Base-by-base conservation (phyloP, 2,113 vertebrate species). In the Monopterus albus region DNA sequence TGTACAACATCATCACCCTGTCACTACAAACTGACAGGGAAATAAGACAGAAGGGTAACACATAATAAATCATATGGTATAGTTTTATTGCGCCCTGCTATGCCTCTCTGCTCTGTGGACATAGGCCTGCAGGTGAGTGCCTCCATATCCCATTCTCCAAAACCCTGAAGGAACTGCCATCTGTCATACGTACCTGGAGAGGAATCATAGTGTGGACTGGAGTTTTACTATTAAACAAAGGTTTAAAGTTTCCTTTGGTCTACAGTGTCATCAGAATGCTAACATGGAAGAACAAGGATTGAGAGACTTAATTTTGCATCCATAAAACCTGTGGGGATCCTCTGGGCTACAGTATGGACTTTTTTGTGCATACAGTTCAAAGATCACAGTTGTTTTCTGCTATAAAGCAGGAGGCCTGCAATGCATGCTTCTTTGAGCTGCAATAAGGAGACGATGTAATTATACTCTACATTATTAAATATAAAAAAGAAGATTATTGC, bases 1-100 rank as follows among this genome's bases (percentile, higher is more conserved):
- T 83, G 78, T 80, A 73, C 82, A 82, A 78, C 80, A 87, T 82
- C 74, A 84, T 82, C 79, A 80, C 63, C 46, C 68, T 87, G 78
- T 80, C 75, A 72, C 46, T 68, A 60, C 78, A 81, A 80, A 78
- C 57, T 80, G 67, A 83, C 52, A 43, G n/a, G 51, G 55, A 81
- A 79, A 65, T 59, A 71, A 82, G 56, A 79, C 3, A 55, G 39
- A 79, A 79, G 17, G n/a, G 46, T 39, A 69, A 49, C 33, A 80
- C 69, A 75, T 59, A 61, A 75, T 55, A 58, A 68, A 65, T 60
- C 29, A 64, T 29, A 39, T 59, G 31, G 18, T 35, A 36, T 31
- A 66, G 67, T 14, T 67, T 33, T 46, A 45, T 42, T 39, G 36
- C 78, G 73, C 60, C 36, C 18, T 11, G 6, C 58, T 47, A 21